phyloP scores from a whole-genome alignment of 2,113 vertebrate species.

The Platysternon megacephalum region DNA sequence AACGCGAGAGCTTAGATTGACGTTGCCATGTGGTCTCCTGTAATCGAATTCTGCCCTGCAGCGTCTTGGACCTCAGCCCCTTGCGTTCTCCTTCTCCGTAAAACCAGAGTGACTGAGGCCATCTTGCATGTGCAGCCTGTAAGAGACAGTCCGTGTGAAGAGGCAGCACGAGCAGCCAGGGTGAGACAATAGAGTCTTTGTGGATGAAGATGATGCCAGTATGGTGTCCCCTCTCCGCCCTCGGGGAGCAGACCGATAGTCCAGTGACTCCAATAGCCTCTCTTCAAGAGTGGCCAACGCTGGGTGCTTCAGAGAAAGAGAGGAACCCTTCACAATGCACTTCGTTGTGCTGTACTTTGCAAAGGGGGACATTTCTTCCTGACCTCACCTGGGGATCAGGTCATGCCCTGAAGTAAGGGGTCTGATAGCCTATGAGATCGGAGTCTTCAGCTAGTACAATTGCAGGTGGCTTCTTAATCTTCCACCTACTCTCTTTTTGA shows the following conservation, averaged over 20 bases:
- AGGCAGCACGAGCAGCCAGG: not conserved
- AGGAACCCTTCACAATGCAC: not conserved
- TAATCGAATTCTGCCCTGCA: not conserved
- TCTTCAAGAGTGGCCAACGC: not conserved
- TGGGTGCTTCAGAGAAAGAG: not conserved
- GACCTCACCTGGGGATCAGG: not conserved
- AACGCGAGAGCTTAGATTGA: not conserved
- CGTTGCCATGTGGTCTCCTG: not conserved
- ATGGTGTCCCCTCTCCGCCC: not conserved
- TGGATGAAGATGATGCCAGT: not conserved
- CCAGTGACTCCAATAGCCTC: not conserved
- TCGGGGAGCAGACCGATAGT: not conserved
- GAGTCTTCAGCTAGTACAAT: not conserved
- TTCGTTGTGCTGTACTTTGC: not conserved
- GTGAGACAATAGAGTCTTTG: not conserved
- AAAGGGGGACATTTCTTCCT: not conserved
- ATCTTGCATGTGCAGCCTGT: not conserved
- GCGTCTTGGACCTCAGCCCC: not conserved
- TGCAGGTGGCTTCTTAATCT: not conserved
- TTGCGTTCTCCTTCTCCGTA: not conserved
- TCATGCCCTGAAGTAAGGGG: not conserved
- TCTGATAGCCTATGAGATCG: not conserved
- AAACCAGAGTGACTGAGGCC: not conserved
- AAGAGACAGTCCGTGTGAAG: not conserved
- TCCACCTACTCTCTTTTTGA: not conserved